Conservation (phyloP, 2,113 vertebrate species). For the Bubo blakistoni region DNA sequence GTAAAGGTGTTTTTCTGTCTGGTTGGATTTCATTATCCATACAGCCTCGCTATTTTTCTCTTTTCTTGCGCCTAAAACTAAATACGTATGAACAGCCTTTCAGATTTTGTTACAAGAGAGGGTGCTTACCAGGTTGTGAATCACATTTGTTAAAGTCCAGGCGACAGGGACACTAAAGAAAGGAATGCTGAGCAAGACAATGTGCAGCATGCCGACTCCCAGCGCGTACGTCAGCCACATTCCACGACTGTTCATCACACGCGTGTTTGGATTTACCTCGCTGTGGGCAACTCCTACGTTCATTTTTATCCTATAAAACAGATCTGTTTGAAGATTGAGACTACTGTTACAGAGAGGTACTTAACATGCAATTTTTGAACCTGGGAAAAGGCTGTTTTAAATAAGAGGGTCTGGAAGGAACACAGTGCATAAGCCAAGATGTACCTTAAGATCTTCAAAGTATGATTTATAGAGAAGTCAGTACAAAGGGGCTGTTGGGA, state of each 20-base stretch:
- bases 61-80: neutral
- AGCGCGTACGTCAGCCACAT: constrained; percentile 96
- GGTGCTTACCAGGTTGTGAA: constrained; percentile 94
- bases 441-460: neutral
- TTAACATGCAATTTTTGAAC: neutral
- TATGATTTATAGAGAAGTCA: neutral
- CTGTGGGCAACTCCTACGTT: constrained; percentile 98
- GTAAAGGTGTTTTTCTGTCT: neutral
- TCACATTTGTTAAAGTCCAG: constrained; percentile 96
- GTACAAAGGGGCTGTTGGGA: neutral
- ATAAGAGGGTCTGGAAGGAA: neutral
- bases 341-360: neutral
- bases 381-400: neutral
- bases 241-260: constrained; percentile 97
- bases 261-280: constrained; percentile 96
- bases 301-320: constrained; percentile 80
- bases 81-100: accelerated
- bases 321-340: neutral
- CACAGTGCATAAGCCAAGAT: neutral
- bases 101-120: neutral
- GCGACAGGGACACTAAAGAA: constrained; percentile 96
- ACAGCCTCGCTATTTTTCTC: neutral
- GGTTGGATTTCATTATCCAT: neutral
- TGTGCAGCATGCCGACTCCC: constrained; percentile 92
- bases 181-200: constrained; percentile 96